Evolutionary conservation across 2,888 invertebrate species (phyloP), one percentile per base, ranked within the genome.

Genomic region (Cheilosia impressa): DNA sequence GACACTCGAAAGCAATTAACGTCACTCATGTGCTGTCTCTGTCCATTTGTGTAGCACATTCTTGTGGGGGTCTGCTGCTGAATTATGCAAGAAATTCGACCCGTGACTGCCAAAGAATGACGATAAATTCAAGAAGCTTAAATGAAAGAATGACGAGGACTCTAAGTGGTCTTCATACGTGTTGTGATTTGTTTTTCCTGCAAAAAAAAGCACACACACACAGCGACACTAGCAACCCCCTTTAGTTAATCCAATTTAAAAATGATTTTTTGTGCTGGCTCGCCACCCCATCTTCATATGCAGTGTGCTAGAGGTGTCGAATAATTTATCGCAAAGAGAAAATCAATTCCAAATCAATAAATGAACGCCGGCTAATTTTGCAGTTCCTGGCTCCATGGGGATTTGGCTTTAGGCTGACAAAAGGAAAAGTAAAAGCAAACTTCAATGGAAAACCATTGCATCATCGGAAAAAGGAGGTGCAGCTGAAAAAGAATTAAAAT

Each of bases 331-430:
- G 31, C 22, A 77, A 85, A 68, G 58, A 75, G 60, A 85, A 85
- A 85, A 85, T 85, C 85, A 85, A 85, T 85, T 80, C 47, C 57
- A 47, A 80, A 85, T 80, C 80, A 80, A 85, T 81, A 77, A 15
- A 27, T 27, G 7, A 6, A 13, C 27, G n/a, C 31, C 38, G 10
- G 52, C 66, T 72, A 65, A 71, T 71, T 68, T 57, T 50, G 66
- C 17, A 63, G 76, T 81, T 81, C 62, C 80, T 76, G 80, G 73
- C 79, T 84, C 65, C 73, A 47, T 41, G 47, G 22, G 72, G 66
- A 50, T 72, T 77, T 66, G 52, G 55, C 24, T 73, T 75, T 58
- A 57, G 58, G 71, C 47, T 76, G 47, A 52, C 34, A 45, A 57
- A 53, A 17, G n/a, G 22, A 47, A 63, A 19, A 17, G 27, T 17